These are phyloP conservation scores for Synanthedon andrenaeformis DNA, from an alignment of 2,888 invertebrate species.

Conservation along the genomic window DNA sequence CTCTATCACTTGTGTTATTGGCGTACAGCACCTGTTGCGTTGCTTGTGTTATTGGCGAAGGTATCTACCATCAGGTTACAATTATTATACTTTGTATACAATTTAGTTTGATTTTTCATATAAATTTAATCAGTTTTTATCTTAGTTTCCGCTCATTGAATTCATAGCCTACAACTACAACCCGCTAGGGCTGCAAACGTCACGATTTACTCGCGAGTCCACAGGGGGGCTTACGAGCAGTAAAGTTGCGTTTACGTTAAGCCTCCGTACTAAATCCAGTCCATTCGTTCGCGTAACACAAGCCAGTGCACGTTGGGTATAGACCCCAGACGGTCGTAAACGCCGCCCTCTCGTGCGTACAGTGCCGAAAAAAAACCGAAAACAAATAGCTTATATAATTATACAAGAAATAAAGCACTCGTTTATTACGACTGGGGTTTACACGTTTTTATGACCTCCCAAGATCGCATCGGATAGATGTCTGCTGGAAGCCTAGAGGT, in stretches of 20 bases:
- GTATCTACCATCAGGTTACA: too few relatives aligned
- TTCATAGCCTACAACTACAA: constrained; percentile 20
- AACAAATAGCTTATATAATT: constrained; percentile 54
- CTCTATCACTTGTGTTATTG: too few relatives aligned
- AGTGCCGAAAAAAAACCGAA: constrained; percentile 28
- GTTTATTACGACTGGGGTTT: constrained; percentile 48
- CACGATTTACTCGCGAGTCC: constrained; percentile 12
- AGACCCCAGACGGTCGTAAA: constrained; percentile 32
- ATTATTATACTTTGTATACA: too few relatives aligned
- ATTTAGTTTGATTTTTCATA: too few relatives aligned
- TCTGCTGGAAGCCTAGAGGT: constrained; percentile 60
- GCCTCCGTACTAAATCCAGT: constrained; percentile 5
- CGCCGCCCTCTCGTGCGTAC: constrained; percentile 12
- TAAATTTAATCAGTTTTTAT: too few relatives aligned
- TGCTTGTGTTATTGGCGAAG: too few relatives aligned
- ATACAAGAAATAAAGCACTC: constrained; percentile 53
- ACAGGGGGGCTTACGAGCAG: constrained; percentile 9
- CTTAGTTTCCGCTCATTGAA: constrained; percentile 18
- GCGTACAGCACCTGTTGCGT: too few relatives aligned
- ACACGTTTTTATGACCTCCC: constrained; percentile 56
- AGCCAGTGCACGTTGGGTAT: constrained; percentile 6
- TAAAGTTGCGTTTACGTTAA: constrained; percentile 12
- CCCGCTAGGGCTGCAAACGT: constrained; percentile 22
- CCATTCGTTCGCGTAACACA: constrained; percentile 3
- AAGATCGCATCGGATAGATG: constrained; percentile 55